Percentiles rank a stretch among this genome's conserved stretches.
These are phyloP conservation scores for Reinhardtius hippoglossoides DNA, from an alignment of 2,113 vertebrate species.

Conservation along the genomic window DNA sequence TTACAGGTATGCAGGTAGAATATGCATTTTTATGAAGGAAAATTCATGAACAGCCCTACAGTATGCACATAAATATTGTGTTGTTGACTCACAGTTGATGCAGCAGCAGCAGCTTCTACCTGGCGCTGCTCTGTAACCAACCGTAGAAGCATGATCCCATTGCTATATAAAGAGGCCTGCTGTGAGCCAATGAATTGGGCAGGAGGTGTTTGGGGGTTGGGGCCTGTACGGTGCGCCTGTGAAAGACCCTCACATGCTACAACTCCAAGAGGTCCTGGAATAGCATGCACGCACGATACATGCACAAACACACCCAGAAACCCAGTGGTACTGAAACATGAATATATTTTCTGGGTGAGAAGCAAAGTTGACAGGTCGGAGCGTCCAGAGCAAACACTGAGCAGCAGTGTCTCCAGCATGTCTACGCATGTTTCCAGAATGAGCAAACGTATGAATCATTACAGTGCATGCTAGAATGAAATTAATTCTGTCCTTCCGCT, in stretches of 20 bases:
- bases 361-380: conserved; percentile 41
- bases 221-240: conserved; percentile 20
- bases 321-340: background rate
- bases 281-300: conserved; percentile 2
- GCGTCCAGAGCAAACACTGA: conserved; percentile 36
- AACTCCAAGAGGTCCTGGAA: background rate
- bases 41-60: conserved; percentile 1
- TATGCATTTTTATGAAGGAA: background rate
- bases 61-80: conserved; percentile 13
- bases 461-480: conserved; percentile 8
- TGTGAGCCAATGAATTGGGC: conserved; percentile 55
- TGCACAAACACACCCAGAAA: conserved; percentile 1
- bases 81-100: conserved; percentile 33
- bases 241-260: conserved; percentile 42
- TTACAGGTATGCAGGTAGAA: background rate
- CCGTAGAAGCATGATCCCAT: conserved; percentile 5
- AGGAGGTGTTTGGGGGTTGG: conserved; percentile 48
- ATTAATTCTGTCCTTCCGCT: background rate
- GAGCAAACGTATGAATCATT: conserved; percentile 27
- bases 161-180: conserved; percentile 38
- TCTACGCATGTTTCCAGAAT: conserved; percentile 23
- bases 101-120: conserved; percentile 12
- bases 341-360: conserved; percentile 20
- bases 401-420: conserved; percentile 35
- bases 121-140: conserved; percentile 1